Evolutionary conservation across 1,140 invertebrate species (phyloP).

Genomic region (Solenopsis invicta): DNA sequence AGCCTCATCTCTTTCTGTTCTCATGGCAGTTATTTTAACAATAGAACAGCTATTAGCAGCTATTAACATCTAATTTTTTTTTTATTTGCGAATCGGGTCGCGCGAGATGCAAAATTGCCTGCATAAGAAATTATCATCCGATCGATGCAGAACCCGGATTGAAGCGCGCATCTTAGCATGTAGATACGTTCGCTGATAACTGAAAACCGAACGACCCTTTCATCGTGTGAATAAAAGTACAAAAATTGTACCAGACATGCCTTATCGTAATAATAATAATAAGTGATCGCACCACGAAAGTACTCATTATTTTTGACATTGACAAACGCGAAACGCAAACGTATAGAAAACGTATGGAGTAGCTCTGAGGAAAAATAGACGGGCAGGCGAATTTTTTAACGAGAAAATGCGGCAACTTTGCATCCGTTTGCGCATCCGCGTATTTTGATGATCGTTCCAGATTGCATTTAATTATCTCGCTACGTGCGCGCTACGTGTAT

Average conservation of each 20-base stretch:
- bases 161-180: constrained; percentile 57
- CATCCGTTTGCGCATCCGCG: constrained; percentile 52
- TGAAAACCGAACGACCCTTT: constrained; percentile 34
- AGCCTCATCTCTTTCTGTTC: constrained; percentile 59
- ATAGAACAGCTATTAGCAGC: constrained; percentile 68
- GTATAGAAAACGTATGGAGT: constrained; percentile 33
- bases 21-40: constrained; percentile 71
- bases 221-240: constrained; percentile 71
- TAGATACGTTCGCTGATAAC: constrained; percentile 45
- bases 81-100: constrained; percentile 57
- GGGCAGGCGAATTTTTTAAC: constrained; percentile 31
- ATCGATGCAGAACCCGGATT: constrained; percentile 34
- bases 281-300: constrained; percentile 62
- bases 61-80: constrained; percentile 64
- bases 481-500: constrained; percentile 74
- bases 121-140: constrained; percentile 20
- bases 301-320: constrained; percentile 65
- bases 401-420: constrained; percentile 48
- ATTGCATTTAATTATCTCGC: constrained; percentile 80
- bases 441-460: constrained; percentile 74
- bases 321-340: constrained; percentile 33
- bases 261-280: constrained; percentile 73
- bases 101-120: constrained; percentile 66
- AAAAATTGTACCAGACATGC: constrained; percentile 77
- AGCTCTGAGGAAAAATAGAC: constrained; percentile 22